phyloP scores from a whole-genome alignment of 2,113 vertebrate species.

The Centropristis striata region DNA sequence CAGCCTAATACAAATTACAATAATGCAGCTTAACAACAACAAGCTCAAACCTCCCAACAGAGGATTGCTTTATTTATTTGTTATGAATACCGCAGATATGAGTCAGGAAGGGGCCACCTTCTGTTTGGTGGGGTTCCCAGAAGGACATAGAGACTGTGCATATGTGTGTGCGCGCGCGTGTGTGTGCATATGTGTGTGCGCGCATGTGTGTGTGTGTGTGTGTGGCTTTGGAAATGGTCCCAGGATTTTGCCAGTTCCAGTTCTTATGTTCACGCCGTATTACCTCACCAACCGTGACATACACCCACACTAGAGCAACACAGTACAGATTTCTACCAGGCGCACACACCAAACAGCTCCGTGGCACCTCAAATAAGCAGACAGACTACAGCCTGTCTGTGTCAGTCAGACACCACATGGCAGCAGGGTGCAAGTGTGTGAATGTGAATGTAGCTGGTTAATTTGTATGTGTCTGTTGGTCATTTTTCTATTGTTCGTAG shows the following conservation, averaged over 20 bases:
- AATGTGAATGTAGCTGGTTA: not conserved
- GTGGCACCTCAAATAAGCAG: slow-evolving; percentile 14
- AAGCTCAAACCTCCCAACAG: not conserved
- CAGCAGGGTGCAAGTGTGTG: not conserved
- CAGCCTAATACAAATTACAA: not conserved
- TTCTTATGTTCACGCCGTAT: slow-evolving; percentile 42
- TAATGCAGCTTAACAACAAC: not conserved
- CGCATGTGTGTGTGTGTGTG: slow-evolving; percentile 13
- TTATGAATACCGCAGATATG: slow-evolving; percentile 41
- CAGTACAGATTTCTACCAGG: slow-evolving; percentile 2
- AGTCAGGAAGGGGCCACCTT: slow-evolving; percentile 25
- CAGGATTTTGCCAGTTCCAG: slow-evolving; percentile 43
- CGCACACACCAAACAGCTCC: not conserved
- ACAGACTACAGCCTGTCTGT: not conserved
- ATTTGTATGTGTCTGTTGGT: not conserved
- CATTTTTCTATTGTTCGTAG: too few species aligned
- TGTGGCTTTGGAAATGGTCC: slow-evolving; percentile 43
- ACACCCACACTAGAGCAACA: slow-evolving; percentile 31
- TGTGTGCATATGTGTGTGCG: not conserved
- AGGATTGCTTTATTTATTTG: slow-evolving; percentile 13
- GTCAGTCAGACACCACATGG: not conserved
- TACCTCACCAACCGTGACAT: slow-evolving; percentile 44
- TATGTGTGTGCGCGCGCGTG: slow-evolving; percentile 9
- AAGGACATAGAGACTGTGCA: not conserved
- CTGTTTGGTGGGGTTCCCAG: slow-evolving; percentile 17